A percentile compares a stretch with the other conserved stretches of the same genome.
Conservation (phyloP, 2,797 vertebrate genomes). For the Corythornis leucogaster region DNA sequence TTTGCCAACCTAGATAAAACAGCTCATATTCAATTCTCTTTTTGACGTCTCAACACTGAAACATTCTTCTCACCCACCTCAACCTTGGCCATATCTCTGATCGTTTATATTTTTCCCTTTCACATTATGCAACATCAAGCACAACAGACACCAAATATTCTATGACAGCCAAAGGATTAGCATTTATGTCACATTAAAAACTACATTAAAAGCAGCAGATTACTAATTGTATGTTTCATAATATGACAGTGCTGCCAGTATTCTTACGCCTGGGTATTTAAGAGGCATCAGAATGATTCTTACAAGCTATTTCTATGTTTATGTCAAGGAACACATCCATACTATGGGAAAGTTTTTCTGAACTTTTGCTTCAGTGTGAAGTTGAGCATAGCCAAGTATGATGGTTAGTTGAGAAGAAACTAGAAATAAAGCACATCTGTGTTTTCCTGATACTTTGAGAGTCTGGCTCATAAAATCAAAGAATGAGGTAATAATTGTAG, state of each 20-base stretch:
- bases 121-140: neutral
- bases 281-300: neutral
- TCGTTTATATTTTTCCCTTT: neutral
- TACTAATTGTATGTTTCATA: conserved; percentile 29
- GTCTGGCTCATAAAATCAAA: neutral
- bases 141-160: neutral
- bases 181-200: neutral
- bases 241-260: neutral
- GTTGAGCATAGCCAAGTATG: neutral
- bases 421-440: neutral
- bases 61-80: neutral
- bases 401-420: neutral
- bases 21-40: neutral
- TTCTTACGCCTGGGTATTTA: neutral
- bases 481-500: neutral
- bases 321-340: neutral
- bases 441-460: neutral
- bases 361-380: neutral
- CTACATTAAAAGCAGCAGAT: conserved; percentile 14
- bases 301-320: neutral
- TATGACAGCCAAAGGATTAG: conserved; percentile 11
- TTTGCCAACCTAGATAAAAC: neutral
- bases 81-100: neutral
- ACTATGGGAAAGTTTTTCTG: neutral
- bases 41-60: neutral